A percentile compares a stretch with the other conserved stretches of the same genome.
phyloP scores from a whole-genome alignment of 2,113 vertebrate species.

The Microcebus lehilahytsara region DNA sequence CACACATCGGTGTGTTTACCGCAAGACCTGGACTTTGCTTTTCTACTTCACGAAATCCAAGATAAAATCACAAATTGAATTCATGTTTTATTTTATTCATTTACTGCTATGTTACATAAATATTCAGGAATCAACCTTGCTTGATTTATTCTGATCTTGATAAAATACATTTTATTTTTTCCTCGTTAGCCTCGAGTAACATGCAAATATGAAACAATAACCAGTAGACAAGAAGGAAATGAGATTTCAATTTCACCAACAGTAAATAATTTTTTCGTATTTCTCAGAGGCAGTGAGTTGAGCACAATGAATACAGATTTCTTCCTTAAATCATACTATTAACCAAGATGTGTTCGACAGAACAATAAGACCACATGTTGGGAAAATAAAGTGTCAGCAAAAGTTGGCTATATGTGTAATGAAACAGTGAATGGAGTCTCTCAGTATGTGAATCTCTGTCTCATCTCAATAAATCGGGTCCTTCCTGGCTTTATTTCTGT shows the following conservation, averaged over 20 bases:
- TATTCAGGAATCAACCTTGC: neutral
- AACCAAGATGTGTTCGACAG: neutral
- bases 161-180: neutral
- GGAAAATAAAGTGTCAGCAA: neutral
- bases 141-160: constrained; percentile 55
- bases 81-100: neutral
- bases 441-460: neutral
- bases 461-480: neutral
- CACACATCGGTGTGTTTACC: constrained; percentile 46
- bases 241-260: neutral
- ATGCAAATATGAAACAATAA: constrained; percentile 15
- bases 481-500: neutral
- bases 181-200: constrained; percentile 16
- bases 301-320: neutral
- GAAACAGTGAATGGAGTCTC: neutral
- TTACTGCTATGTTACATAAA: constrained; percentile 50
- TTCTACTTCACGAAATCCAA: constrained; percentile 43
- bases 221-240: neutral
- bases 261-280: neutral
- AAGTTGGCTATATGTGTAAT: neutral
- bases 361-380: neutral
- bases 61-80: constrained; percentile 16
- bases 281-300: neutral
- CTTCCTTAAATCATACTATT: neutral
- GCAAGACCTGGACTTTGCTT: fast-evolving